A percentile compares a stretch with the other conserved stretches of the same genome.
phyloP scores from a whole-genome alignment of 2,113 vertebrate genomes.

The Pituophis catenifer region DNA sequence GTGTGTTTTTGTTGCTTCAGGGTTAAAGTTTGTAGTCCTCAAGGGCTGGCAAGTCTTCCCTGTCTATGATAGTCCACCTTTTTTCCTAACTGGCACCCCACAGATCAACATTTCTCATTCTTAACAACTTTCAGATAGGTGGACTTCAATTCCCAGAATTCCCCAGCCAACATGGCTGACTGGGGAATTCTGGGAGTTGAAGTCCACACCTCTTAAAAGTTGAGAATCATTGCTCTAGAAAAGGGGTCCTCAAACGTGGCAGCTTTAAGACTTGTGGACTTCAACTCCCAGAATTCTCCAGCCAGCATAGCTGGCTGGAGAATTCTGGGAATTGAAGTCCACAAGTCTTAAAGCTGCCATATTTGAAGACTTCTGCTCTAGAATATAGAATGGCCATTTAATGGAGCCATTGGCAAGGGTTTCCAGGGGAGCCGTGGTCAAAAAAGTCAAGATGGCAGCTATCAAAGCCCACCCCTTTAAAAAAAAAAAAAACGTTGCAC shows the following conservation, averaged over 20 bases:
- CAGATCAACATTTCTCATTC: not conserved
- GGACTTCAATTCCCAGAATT: not conserved
- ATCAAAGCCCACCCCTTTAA: not conserved
- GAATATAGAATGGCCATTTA: no score
- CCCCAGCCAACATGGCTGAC: not conserved
- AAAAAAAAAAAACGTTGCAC: not conserved
- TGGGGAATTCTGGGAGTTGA: not conserved
- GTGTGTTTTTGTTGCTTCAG: not conserved
- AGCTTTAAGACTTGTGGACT: no score
- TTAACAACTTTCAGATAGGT: not conserved
- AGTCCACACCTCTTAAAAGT: not conserved
- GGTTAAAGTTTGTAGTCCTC: not conserved
- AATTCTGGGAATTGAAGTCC: no score
- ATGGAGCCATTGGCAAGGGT: not conserved
- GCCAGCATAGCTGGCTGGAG: no score
- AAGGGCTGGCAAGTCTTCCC: not conserved
- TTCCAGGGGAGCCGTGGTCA: not conserved
- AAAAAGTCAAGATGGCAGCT: not conserved
- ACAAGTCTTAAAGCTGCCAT: not conserved
- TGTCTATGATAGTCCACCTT: not conserved
- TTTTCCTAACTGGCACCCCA: not conserved
- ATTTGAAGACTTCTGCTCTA: no score
- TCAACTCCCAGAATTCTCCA: no score
- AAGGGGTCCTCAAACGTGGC: no score
- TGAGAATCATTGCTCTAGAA: no score